Evolutionary conservation across 2,113 vertebrate species (phyloP), one percentile per base, ranked within the genome.

Genomic region (Butorides virescens): DNA sequence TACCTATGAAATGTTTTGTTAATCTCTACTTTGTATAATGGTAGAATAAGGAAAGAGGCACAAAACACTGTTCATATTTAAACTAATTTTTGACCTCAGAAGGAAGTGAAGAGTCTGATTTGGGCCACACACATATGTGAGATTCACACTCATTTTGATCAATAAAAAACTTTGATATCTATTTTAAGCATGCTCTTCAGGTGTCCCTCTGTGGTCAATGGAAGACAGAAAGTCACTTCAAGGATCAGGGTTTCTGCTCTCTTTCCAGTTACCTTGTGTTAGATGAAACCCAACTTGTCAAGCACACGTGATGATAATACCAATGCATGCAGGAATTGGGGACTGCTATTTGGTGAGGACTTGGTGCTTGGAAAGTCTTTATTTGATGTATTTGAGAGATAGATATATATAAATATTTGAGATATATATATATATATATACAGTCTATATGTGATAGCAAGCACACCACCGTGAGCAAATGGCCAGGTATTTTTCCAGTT

Each of bases 1-100:
- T 90, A n/a, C 39, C 37, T 87, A 7, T 58, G 53, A 78, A 92
- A 92, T 53, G 39, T 93, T 96, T 94, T 89, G 27, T 42, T 95
- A 92, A 85, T 72, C 25, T 83, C 44, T 86, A 9, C 39, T 89
- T 88, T 49, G 23, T 72, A 7, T n/a, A 61, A 58, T 76, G 52
- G 13, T 70, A 90, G 36, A 90, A 83, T 68, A 79, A 92, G 32
- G 36, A 56, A 85, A 84, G 36, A 46, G 6, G 25, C 81, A 80
- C 34, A 50, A 14, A 65, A 6, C 11, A 30, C 4, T 47, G 19
- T 39, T 94, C 21, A 21, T 80, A 76, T 26, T 88, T 79, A 68
- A 65, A 74, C 4, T 59, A 16, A 11, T 65, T 96, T 93, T 79
- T 93, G 1, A 49, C 39, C 30, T 81, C 71, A 78, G 15, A 72